phyloP scores from a whole-genome alignment of 1,140 invertebrate species.

The Sesamia nonagrioides region DNA sequence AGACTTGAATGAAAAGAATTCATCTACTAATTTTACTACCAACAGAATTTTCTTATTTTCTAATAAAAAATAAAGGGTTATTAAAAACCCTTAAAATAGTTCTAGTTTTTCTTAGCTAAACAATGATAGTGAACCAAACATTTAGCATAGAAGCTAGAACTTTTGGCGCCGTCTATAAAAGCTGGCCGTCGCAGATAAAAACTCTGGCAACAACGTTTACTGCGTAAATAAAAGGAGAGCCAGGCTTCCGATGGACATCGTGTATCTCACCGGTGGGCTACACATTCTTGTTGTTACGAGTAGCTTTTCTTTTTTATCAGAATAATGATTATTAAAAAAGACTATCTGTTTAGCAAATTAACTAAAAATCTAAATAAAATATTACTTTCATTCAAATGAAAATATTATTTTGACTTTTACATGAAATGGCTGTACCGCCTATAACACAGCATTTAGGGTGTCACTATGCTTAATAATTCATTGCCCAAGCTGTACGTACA shows the following conservation, averaged over 20 bases:
- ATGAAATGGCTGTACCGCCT: too few relatives aligned
- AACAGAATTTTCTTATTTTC: background rate
- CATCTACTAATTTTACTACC: too few relatives aligned
- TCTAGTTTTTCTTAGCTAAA: background rate
- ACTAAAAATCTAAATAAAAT: too few relatives aligned
- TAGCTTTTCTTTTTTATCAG: too few relatives aligned
- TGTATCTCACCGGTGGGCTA: background rate
- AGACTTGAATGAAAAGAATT: background rate
- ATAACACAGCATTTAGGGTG: too few relatives aligned
- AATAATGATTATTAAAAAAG: too few relatives aligned
- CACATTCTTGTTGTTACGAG: too few relatives aligned
- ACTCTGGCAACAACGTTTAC: slow-evolving; percentile 41
- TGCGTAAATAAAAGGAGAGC: slow-evolving; percentile 67
- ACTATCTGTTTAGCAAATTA: too few relatives aligned
- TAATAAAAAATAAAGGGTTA: background rate
- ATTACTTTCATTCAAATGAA: too few relatives aligned
- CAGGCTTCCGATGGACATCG: background rate
- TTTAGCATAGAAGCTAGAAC: background rate
- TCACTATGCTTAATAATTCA: too few relatives aligned
- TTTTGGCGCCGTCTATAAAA: slow-evolving; percentile 35
- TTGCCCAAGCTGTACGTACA: too few relatives aligned
- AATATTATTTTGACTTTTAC: too few relatives aligned
- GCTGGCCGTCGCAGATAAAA: slow-evolving; percentile 35
- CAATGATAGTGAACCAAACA: slow-evolving; percentile 11
- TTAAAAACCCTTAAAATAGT: background rate